Conservation (phyloP, 1,140 invertebrate species). For the Caerostris darwini region DNA sequence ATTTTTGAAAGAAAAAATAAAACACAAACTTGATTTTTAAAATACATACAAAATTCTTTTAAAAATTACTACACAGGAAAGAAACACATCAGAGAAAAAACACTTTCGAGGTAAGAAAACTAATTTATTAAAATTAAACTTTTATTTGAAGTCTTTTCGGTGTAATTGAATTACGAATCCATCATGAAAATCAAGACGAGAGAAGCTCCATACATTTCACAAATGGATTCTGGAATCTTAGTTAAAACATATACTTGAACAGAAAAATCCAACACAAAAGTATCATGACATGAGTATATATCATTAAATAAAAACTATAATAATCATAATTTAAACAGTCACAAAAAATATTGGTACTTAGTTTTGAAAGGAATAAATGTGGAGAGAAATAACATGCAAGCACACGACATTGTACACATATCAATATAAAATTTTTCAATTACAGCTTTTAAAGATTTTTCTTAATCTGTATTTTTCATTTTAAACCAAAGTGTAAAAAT, state of each 20-base stretch:
- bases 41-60: no score
- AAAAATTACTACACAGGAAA: no score
- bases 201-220: slow-evolving; percentile 59
- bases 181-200: slow-evolving; percentile 52
- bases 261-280: not conserved
- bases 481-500: not conserved
- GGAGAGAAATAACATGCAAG: slow-evolving; percentile 59
- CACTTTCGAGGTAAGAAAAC: slow-evolving; percentile 3
- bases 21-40: no score
- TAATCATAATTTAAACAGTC: not conserved
- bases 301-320: not conserved
- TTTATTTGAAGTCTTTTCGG: slow-evolving; percentile 58
- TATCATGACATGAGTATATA: not conserved
- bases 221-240: slow-evolving; percentile 24
- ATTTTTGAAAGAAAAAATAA: no score
- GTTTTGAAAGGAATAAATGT: slow-evolving; percentile 20
- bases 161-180: slow-evolving; percentile 45
- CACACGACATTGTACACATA: slow-evolving; percentile 51
- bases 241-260: slow-evolving; percentile 41
- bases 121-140: slow-evolving; percentile 66
- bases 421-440: not conserved
- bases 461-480: slow-evolving; percentile 12
- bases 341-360: not conserved
- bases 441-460: not conserved
- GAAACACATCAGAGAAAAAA: not conserved